Conservation (phyloP, 1,140 invertebrate genomes). For the Idris sp. region DNA sequence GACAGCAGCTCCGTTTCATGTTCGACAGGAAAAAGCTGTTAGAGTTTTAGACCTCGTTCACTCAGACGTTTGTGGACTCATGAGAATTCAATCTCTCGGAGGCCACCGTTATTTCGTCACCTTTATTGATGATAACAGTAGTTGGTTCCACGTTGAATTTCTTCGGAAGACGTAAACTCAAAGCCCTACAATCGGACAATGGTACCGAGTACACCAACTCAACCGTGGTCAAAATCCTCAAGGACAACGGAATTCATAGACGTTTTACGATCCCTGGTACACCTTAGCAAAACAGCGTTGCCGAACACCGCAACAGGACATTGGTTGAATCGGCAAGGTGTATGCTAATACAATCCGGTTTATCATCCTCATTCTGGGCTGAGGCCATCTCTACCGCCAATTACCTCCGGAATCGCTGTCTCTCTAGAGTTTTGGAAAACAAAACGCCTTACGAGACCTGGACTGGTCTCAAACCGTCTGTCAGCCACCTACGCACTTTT, state of each 20-base stretch:
- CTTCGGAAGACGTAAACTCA: neutral
- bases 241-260: slow-evolving; percentile 3
- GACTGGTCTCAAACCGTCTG: neutral
- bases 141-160: neutral
- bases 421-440: neutral
- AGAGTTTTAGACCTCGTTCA: no score
- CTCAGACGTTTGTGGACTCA: neutral
- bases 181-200: slow-evolving; percentile 2
- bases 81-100: neutral
- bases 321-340: no score
- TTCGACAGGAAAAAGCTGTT: no score
- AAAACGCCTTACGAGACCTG: neutral
- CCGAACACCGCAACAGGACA: no score
- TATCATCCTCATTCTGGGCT: neutral
- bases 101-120: neutral
- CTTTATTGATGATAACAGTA: neutral
- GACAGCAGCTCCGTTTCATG: no score
- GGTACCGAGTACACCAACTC: slow-evolving; percentile 4
- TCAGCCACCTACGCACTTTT: neutral
- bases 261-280: slow-evolving; percentile 37
- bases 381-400: neutral
- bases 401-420: neutral
- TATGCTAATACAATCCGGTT: neutral
- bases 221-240: slow-evolving; percentile 5
- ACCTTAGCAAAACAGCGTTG: slow-evolving; percentile 16